phyloP scores from a whole-genome alignment of 92 coral and sea anemone species.

The Siderastrea radians region DNA sequence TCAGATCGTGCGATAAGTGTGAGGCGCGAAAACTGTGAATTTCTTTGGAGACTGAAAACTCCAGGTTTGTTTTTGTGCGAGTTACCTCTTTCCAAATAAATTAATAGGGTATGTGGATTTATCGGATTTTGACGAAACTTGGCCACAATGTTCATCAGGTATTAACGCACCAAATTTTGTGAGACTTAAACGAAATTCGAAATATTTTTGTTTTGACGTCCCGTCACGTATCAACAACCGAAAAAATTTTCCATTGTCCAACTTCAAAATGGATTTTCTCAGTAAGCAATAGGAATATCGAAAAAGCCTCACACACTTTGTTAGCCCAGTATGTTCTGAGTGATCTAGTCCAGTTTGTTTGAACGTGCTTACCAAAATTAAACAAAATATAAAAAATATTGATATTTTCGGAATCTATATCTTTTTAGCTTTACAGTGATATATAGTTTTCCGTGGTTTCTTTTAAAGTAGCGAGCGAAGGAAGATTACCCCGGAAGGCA shows the following conservation, averaged over 20 bases:
- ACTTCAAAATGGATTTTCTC: slow-evolving; percentile 4
- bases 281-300: background rate
- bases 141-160: background rate
- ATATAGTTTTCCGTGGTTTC: background rate
- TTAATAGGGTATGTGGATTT: background rate
- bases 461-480: background rate
- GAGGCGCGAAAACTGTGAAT: slow-evolving; percentile 12
- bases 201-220: background rate
- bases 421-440: background rate
- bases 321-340: background rate
- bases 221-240: background rate
- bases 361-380: slow-evolving; percentile 9
- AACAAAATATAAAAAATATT: background rate
- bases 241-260: background rate
- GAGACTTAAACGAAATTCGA: background rate
- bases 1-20: background rate
- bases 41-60: background rate
- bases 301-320: background rate
- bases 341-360: slow-evolving; percentile 5
- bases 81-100: background rate
- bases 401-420: slow-evolving; percentile 4
- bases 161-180: background rate
- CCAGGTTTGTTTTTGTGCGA: background rate
- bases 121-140: background rate
- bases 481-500: background rate